These are phyloP conservation scores for Argynnis bischoffii DNA, from an alignment of 2,888 invertebrate species.

Conservation along the genomic window DNA sequence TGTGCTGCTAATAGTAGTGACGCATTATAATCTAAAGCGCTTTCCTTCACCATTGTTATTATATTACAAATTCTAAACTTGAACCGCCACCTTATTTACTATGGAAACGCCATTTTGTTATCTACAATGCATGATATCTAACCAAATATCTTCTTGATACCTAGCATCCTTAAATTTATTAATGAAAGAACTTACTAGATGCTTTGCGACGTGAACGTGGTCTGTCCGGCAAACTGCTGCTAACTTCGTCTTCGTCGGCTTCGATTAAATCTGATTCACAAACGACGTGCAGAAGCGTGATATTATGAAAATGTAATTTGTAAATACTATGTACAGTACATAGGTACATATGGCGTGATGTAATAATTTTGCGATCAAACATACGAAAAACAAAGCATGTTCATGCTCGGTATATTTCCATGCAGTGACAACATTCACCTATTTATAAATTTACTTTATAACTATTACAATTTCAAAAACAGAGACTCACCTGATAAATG, in stretches of 20 bases:
- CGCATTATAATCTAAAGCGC: slow-evolving; percentile 15
- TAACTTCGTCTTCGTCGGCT: slow-evolving; percentile 81
- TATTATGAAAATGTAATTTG: slow-evolving; percentile 50
- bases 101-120: slow-evolving; percentile 8
- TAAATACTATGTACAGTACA: slow-evolving; percentile 46
- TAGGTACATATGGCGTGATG: slow-evolving; percentile 45
- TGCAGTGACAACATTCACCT: slow-evolving; percentile 49
- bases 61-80: slow-evolving; percentile 23
- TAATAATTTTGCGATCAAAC: slow-evolving; percentile 48
- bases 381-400: slow-evolving; percentile 54
- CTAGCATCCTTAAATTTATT: slow-evolving; percentile 22
- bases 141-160: background rate
- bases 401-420: slow-evolving; percentile 61
- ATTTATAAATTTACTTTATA: background rate
- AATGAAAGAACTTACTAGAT: slow-evolving; percentile 78
- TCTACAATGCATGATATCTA: slow-evolving; percentile 10
- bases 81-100: slow-evolving; percentile 26
- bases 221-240: slow-evolving; percentile 73
- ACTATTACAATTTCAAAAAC: slow-evolving; percentile 13
- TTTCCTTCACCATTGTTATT: slow-evolving; percentile 30
- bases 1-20: slow-evolving; percentile 39
- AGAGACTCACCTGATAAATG: slow-evolving; percentile 76
- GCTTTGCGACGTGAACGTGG: slow-evolving; percentile 77
- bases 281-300: slow-evolving; percentile 55
- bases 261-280: slow-evolving; percentile 80